Base-by-base conservation (phyloP, 2,797 vertebrate species). In the Aplochiton taeniatus region DNA sequence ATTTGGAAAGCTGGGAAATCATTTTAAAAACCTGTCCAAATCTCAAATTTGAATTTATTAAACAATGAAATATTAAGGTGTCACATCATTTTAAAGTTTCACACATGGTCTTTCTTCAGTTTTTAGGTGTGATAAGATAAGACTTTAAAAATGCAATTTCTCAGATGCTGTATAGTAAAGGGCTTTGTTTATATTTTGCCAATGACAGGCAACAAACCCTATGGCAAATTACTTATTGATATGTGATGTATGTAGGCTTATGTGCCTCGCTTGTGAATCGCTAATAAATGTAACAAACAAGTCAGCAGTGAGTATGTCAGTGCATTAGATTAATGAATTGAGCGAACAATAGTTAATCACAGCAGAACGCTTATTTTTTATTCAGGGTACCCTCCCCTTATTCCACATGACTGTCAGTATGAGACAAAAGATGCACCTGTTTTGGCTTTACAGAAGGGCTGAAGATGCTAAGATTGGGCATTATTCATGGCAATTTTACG, bases 371-470 rank as follows among this genome's bases (percentile, higher is more conserved):
- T 67, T 44, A 17, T 66, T 55, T 57, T 31, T 43, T 20, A 63
- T 68, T 55, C 3, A 58, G 11, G 19, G 44, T 55, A 19, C 47
- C 52, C 31, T 63, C 48, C n/a, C 72, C 66, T 78, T 42, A 59
- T 69, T 54, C 70, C 64, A 51, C 56, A 1, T 49, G 63, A 58
- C 57, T 65, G 59, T 41, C 66, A 47, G 11, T 73, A 51, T 70
- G 70, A 75, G 72, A 88, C 86, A 90, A 88, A 80, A 87, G 82
- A 73, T 73, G 76, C 82, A 81, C 83, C 85, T 88, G 86, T 86
- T 85, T 79, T 79, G 63, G 57, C 68, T 70, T 66, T 65, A 61
- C 69, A 74, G 53, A 70, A 58, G 66, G 65, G 16, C 18, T 11
- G 52, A 66, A 66, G 60, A 51, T 73, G 68, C 52, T 69, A 73